Conservation (phyloP, 2,113 vertebrate species). For the Atractosteus spatula region DNA sequence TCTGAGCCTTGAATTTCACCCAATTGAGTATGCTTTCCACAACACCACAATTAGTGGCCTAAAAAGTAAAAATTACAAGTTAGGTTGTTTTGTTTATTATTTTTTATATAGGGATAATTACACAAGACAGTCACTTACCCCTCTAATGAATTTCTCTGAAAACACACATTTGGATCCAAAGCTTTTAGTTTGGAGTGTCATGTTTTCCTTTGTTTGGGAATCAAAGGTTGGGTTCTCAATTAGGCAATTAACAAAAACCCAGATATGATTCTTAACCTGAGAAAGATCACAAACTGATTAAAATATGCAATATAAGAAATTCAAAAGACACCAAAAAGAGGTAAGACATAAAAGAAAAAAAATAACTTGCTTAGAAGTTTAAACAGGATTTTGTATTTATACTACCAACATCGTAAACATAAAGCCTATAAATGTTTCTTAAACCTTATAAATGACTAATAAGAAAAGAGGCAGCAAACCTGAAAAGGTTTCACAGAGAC, state of each 20-base stretch:
- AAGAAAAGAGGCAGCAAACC: constrained; percentile 57
- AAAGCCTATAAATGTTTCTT: too few species aligned
- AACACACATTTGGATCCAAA: constrained; percentile 94
- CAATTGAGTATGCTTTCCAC: constrained; percentile 98
- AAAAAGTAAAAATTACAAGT: constrained; percentile 19
- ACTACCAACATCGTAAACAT: background rate
- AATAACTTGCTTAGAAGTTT: background rate
- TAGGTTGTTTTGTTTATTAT: background rate
- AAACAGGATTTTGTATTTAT: background rate
- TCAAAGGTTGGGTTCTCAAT: constrained; percentile 97
- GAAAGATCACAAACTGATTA: constrained; percentile 16
- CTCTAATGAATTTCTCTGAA: constrained; percentile 92
- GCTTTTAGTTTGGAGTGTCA: constrained; percentile 95
- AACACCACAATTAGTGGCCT: constrained; percentile 97
- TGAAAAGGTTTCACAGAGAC: constrained; percentile 98
- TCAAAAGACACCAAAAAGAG: too few species aligned
- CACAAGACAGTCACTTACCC: constrained; percentile 67
- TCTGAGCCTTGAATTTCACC: constrained; percentile 99
- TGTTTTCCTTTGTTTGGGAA: constrained; percentile 98
- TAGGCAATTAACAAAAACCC: constrained; percentile 97
- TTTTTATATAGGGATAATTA: background rate
- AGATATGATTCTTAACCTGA: constrained; percentile 97
- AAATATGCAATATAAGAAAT: too few species aligned
- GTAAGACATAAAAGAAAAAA: too few species aligned
- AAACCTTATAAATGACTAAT: background rate